Conservation (phyloP, 2,888 invertebrate species). For the Hirtodrosophila histrioides region DNA sequence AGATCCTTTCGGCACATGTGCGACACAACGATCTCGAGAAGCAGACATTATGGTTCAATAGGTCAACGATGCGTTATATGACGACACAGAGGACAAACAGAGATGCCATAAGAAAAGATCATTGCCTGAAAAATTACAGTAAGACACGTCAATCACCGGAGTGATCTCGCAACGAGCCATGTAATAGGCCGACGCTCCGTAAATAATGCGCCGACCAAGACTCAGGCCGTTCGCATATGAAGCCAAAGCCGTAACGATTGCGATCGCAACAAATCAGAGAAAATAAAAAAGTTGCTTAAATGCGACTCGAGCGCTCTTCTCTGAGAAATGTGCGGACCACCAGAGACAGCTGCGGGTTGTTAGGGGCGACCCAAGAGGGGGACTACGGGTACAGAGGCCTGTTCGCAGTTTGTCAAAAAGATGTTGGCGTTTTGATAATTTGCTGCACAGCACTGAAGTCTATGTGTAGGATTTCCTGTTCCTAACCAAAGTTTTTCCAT, state of each 20-base stretch:
- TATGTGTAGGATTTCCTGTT: slow-evolving; percentile 78
- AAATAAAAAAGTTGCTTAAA: slow-evolving; percentile 45
- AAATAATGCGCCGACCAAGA: slow-evolving; percentile 50
- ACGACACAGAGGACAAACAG: slow-evolving; percentile 29
- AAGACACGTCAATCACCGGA: slow-evolving; percentile 76
- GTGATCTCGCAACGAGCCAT: slow-evolving; percentile 73
- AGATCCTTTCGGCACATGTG: slow-evolving; percentile 77
- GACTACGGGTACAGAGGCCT: slow-evolving; percentile 20
- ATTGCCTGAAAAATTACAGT: slow-evolving; percentile 79
- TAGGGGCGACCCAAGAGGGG: slow-evolving; percentile 12
- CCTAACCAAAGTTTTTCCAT: slow-evolving; percentile 47
- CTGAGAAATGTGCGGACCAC: slow-evolving; percentile 66
- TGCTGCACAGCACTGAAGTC: slow-evolving; percentile 56
- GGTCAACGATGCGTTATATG: slow-evolving; percentile 84
- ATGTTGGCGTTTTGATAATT: slow-evolving; percentile 80
- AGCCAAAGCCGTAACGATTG: slow-evolving; percentile 61
- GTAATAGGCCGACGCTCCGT: slow-evolving; percentile 66
- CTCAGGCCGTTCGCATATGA: slow-evolving; percentile 41
- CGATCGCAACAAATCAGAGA: slow-evolving; percentile 75
- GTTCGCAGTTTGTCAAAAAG: slow-evolving; percentile 77
- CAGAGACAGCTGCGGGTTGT: slow-evolving; percentile 54
- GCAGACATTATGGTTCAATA: slow-evolving; percentile 81
- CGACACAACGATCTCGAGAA: slow-evolving; percentile 22
- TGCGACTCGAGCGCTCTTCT: slow-evolving; percentile 62
- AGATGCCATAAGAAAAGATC: slow-evolving; percentile 64